Base-by-base conservation (phyloP, 2,888 invertebrate species). In the Anoplius nigerrimus region DNA sequence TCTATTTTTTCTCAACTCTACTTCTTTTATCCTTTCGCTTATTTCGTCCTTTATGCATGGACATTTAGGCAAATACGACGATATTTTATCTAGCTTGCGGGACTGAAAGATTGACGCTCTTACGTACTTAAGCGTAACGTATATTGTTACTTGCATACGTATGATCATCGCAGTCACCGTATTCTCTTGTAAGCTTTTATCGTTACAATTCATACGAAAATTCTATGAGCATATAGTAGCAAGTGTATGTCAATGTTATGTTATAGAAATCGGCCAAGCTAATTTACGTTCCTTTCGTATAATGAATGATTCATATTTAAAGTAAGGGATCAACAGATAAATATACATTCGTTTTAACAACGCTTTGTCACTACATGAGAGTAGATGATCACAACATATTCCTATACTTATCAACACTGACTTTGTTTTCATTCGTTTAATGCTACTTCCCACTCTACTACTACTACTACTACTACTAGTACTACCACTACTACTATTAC, bases 251-350 rank as follows among this genome's bases (percentile, higher is more conserved):
- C 55, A 64, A 46, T 55, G 59, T 67, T 70, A 66, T 54, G 57
- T 67, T 59, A 71, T 63, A 68, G 56, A 66, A 66, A 75, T 62
- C 74, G 76, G 72, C 48, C 73, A 71, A 56, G 74, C 66, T 81
- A 78, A 74, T 75, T 81, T 80, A 79, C 75, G 63, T 79, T 79
- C 71, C 76, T 75, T 83, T 80, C 84, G 84, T 75, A 82, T 84
- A 83, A 77, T 66, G 62, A 66, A 71, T 66, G 67, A 65, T 64
- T 58, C 68, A 62, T 66, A 74, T 65, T 52, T 55, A n/a, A n/a
- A n/a, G 62, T 43, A 62, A 69, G 60, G 61, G 62, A 58, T 70
- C 54, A 60, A 5, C 6, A 66, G 63, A 52, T 59, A 56, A 43
- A n/a, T 52, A 67, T 52, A 71, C n/a, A 57, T 64, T 74, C 58